Evolutionary conservation across 2,888 invertebrate genomes (phyloP), one percentile per base, ranked within the genome.

Genomic region (Nycteola revayana): DNA sequence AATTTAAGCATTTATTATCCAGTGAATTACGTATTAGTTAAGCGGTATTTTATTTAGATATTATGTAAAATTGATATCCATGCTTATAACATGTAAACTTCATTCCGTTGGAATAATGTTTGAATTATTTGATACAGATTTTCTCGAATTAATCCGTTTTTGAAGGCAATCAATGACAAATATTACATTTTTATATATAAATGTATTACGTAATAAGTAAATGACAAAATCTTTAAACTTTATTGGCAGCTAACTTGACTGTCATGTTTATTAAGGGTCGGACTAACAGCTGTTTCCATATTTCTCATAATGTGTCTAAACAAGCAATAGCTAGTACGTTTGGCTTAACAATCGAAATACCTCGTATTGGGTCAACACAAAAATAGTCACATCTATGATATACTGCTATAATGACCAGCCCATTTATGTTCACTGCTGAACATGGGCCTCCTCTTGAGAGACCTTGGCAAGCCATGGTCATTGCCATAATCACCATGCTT

Each of bases 1-100:
- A 49, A 36, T 38, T 53, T 60, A 54, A 66, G 66, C 68, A 69
- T 72, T 73, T 69, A 73, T 57, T 55, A 63, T 56, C 49, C 57
- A 53, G 29, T 52, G 44, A 35, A 53, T 14, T 2, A 39, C 9
- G 31, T 56, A 56, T 56, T 49, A 36, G 42, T 49, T 49, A 40
- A 43, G 44, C 35, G 34, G 34, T 59, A 51, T 58, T 59, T 59
- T 52, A 46, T 61, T 59, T 55, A 54, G 42, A 39, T 36, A 14
- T 14, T 14, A 14, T 14, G 14, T 14, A 14, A 14, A 33, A 39
- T 47, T 36, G 46, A 42, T 55, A 52, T 37, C 45, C 45, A 49
- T 42, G 51, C 49, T 53, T 53, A 39, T 60, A 54, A 44, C 23
- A 40, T 50, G 37, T 45, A 42, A 29, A 26, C 53, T 54, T 47